Evolutionary conservation across 2,113 vertebrate genomes (phyloP), one percentile per base, ranked within the genome.

Genomic region (Corythaeola cristata): DNA sequence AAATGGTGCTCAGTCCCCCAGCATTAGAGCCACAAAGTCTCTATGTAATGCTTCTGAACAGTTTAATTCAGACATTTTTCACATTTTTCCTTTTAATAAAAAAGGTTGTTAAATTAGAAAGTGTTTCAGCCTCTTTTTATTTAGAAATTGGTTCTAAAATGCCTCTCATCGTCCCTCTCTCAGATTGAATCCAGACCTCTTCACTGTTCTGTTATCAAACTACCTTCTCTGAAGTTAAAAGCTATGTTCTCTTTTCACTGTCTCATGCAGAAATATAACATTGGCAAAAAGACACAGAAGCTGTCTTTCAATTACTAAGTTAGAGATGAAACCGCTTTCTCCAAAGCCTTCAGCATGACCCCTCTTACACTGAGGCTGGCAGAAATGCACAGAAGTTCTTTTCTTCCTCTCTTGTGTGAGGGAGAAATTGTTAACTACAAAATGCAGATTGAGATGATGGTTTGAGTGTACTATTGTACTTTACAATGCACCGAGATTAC

Each of bases 131-230:
- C 44, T 84, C 56, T 78, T 94, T 95, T 94, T 86, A 94, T 93
- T 86, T 88, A 94, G 64, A 92, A 94, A 88, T 77, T 86, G 64
- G 39, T 96, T 95, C 90, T 93, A 94, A 96, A 96, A 88, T 74
- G 67, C 41, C 76, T 94, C 88, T 94, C 68, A 92, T 95, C 83
- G 77, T 94, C 64, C 80, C 64, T 84, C 50, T 96, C 71, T 86
- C 22, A 62, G 69, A 84, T 11, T 64, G 73, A 96, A 94, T 88
- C 56, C 83, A 95, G 47, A 81, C 35, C 85, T 75, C 73, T 92
- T 74, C 56, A 84, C 68, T 92, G 64, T 85, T 96, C 88, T 81
- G 88, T 89, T 96, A 95, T 90, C 82, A 90, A 93, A 86, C 63
- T 81, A 64, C 74, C 68, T 72, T 88, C 83, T 93, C 72, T 88